These are phyloP conservation scores for Cyphomyrus discorhynchus DNA, from an alignment of 2,113 vertebrate genomes.

Conservation along the genomic window DNA sequence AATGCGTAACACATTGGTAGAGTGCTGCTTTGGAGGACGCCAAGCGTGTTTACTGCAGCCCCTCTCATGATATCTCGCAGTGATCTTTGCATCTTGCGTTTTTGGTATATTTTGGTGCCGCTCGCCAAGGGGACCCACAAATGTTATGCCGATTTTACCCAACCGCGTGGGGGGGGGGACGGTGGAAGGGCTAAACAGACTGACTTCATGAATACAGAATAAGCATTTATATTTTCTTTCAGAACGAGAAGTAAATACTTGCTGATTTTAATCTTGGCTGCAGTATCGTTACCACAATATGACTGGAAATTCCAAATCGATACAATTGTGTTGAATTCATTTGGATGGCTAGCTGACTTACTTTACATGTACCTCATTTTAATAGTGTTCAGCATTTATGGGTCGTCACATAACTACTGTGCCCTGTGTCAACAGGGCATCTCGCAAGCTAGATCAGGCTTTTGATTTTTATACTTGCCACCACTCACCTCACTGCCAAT, in stretches of 20 bases:
- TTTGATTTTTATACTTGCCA: background rate
- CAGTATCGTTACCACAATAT: background rate
- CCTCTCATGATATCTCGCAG: too few species aligned
- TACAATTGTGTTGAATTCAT: background rate
- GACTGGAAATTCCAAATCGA: background rate
- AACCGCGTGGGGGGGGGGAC: too few species aligned
- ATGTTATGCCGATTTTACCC: too few species aligned
- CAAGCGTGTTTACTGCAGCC: too few species aligned
- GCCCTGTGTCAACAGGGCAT: background rate
- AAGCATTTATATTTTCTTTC: background rate
- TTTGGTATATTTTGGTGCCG: too few species aligned
- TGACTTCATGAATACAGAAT: background rate
- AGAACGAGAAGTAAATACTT: background rate
- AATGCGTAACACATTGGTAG: too few species aligned
- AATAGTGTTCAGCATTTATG: background rate
- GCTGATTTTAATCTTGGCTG: background rate
- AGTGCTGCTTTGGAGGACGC: too few species aligned
- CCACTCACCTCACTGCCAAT: constrained; percentile 77
- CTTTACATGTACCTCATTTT: background rate
- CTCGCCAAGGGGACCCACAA: too few species aligned
- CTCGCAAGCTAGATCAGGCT: background rate
- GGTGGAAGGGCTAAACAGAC: background rate
- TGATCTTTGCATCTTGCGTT: too few species aligned
- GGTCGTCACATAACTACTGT: background rate
- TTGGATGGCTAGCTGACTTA: background rate